A percentile compares a stretch with the other conserved stretches of the same genome.
phyloP scores from a whole-genome alignment of 2,113 vertebrate species.

The Nannobrachium achirus region DNA sequence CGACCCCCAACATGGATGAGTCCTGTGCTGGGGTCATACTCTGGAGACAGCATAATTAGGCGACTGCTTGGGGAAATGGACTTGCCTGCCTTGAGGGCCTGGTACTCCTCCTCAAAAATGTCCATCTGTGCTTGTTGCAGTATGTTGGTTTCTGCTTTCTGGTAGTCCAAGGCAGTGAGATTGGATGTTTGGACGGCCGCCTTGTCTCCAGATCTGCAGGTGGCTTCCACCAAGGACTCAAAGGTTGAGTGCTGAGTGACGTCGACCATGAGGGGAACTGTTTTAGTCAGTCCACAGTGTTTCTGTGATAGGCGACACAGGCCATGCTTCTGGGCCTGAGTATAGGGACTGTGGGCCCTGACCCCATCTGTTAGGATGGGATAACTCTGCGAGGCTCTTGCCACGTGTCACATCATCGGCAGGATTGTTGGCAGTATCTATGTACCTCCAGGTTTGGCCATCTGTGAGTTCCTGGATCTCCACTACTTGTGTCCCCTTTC shows the following conservation, averaged over 20 bases:
- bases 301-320: not conserved
- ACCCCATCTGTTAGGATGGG: not conserved
- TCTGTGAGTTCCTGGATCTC: slow-evolving; percentile 46
- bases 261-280: not conserved
- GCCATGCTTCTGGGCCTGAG: not conserved
- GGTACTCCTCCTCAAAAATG: too few relatives aligned
- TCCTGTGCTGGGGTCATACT: too few relatives aligned
- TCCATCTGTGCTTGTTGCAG: too few relatives aligned
- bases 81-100: too few relatives aligned
- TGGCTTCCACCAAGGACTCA: slow-evolving; percentile 4
- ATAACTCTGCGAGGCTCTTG: slow-evolving; percentile 10
- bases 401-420: slow-evolving; percentile 18
- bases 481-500: not conserved
- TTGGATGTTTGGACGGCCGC: not conserved
- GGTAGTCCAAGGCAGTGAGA: too few relatives aligned
- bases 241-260: slow-evolving; percentile 2
- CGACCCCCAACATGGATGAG: too few relatives aligned
- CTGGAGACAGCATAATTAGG: too few relatives aligned
- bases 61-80: not conserved
- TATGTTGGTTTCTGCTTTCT: too few relatives aligned
- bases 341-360: slow-evolving; percentile 5
- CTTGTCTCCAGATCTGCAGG: not conserved
- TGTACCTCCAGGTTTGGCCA: slow-evolving; percentile 1
- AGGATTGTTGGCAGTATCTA: not conserved
- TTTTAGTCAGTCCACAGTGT: not conserved